A percentile compares a stretch with the other conserved stretches of the same genome.
phyloP scores from a whole-genome alignment of 2,113 vertebrate species.

The Notarius quadriscutis region DNA sequence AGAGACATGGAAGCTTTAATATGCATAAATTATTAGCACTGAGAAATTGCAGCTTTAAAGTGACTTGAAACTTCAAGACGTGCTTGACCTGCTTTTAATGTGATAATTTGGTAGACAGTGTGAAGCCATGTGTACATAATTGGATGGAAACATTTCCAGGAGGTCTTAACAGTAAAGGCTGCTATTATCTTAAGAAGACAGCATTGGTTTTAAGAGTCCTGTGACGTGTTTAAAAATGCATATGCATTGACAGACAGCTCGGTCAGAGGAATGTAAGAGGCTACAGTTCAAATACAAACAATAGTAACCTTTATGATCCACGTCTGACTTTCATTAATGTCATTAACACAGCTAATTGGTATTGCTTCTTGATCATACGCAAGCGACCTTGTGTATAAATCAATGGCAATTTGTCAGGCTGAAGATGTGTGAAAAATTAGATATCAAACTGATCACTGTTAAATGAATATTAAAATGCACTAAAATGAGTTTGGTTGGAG shows the following conservation, averaged over 20 bases:
- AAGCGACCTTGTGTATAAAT: background rate
- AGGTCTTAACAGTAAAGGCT: background rate
- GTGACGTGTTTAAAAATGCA: background rate
- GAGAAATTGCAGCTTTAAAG: constrained; percentile 4
- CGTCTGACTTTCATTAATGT: background rate
- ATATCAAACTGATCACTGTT: background rate
- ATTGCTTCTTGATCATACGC: background rate
- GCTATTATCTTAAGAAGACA: constrained; percentile 8
- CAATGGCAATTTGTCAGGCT: background rate
- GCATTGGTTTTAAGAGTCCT: no score
- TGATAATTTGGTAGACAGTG: constrained; percentile 17
- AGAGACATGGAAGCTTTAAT: background rate
- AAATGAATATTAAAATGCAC: constrained; percentile 7
- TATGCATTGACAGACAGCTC: background rate
- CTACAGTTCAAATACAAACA: background rate
- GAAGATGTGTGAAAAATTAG: constrained; percentile 2
- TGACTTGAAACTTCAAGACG: constrained; percentile 21
- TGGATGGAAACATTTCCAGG: constrained; percentile 12
- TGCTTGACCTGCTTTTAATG: constrained; percentile 34
- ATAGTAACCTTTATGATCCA: constrained; percentile 10
- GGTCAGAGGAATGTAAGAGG: constrained; percentile 3
- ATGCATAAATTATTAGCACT: background rate
- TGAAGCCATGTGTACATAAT: constrained; percentile 29
- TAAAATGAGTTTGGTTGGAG: background rate
- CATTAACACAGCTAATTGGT: background rate